A percentile compares a stretch with the other conserved stretches of the same genome.
Evolutionary conservation across 2,888 invertebrate species (phyloP).

Genomic region (Campaea margaritaria): DNA sequence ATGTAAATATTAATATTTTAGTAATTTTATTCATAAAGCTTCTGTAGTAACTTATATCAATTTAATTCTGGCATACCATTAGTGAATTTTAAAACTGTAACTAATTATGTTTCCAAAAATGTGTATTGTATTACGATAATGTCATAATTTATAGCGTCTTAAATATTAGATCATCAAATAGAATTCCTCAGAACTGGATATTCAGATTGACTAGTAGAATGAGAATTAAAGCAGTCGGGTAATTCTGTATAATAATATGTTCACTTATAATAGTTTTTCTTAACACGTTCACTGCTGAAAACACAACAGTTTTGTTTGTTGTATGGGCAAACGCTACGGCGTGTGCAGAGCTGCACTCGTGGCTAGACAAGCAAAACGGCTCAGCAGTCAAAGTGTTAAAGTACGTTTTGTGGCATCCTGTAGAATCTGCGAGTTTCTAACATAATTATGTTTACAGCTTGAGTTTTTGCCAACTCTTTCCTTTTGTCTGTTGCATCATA

Average conservation of each 20-base stretch:
- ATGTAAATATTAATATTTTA: conserved; percentile 26
- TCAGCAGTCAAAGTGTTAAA: no score
- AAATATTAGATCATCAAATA: no score
- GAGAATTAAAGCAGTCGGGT: background rate
- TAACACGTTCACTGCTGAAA: no score
- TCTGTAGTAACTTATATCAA: conserved; percentile 24
- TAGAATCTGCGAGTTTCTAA: conserved; percentile 47
- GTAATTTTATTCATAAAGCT: conserved; percentile 26
- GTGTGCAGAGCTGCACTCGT: no score
- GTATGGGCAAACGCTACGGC: no score
- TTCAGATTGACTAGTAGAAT: background rate
- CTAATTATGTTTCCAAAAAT: conserved; percentile 4
- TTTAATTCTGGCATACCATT: conserved; percentile 6
- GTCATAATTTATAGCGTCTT: no score
- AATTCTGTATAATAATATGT: no score
- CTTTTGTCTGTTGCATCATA: conserved; percentile 62
- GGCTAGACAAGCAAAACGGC: no score
- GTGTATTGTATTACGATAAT: no score
- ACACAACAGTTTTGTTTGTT: no score
- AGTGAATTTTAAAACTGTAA: conserved; percentile 17
- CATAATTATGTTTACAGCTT: conserved; percentile 58
- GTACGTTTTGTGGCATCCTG: conserved; percentile 50
- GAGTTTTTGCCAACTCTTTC: conserved; percentile 66
- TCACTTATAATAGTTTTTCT: no score
- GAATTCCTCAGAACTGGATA: no score